phyloP scores from a whole-genome alignment of 2,888 invertebrate species.

The Parnassius smintheus region DNA sequence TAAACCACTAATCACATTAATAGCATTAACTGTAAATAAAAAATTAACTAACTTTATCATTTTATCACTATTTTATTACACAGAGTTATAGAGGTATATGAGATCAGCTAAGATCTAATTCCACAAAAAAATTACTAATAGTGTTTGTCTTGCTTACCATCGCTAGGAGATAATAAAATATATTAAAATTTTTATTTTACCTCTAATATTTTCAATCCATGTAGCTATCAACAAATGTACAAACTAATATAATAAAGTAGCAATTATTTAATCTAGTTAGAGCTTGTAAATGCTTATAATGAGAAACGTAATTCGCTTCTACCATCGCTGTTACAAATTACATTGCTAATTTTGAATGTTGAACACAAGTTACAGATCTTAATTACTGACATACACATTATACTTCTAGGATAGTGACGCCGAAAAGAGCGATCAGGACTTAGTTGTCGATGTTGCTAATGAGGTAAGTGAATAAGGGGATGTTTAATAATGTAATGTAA shows the following conservation, averaged over 20 bases:
- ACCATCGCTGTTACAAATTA: constrained; percentile 14
- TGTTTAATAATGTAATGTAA: not conserved
- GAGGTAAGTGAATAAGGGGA: constrained; percentile 83
- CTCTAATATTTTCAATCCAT: too few relatives aligned
- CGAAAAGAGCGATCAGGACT: constrained; percentile 97
- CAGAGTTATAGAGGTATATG: too few relatives aligned
- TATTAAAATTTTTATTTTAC: too few relatives aligned
- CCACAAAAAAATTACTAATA: too few relatives aligned
- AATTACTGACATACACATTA: constrained; percentile 27
- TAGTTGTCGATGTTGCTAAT: constrained; percentile 97
- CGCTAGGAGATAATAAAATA: too few relatives aligned
- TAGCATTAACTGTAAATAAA: too few relatives aligned
- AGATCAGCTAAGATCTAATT: too few relatives aligned
- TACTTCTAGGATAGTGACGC: constrained; percentile 92
- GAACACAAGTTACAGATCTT: not conserved
- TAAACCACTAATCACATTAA: too few relatives aligned
- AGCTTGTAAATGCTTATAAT: constrained; percentile 15
- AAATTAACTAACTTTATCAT: too few relatives aligned
- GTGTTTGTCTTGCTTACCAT: too few relatives aligned
- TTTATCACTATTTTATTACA: too few relatives aligned
- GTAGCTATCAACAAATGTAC: too few relatives aligned
- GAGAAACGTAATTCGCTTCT: constrained; percentile 3
- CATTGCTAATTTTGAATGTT: constrained; percentile 10
- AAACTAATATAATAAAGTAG: not conserved
- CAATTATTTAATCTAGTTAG: not conserved